These are phyloP conservation scores for Dicentrarchus labrax DNA, from an alignment of 2,113 vertebrate genomes.

Conservation along the genomic window DNA sequence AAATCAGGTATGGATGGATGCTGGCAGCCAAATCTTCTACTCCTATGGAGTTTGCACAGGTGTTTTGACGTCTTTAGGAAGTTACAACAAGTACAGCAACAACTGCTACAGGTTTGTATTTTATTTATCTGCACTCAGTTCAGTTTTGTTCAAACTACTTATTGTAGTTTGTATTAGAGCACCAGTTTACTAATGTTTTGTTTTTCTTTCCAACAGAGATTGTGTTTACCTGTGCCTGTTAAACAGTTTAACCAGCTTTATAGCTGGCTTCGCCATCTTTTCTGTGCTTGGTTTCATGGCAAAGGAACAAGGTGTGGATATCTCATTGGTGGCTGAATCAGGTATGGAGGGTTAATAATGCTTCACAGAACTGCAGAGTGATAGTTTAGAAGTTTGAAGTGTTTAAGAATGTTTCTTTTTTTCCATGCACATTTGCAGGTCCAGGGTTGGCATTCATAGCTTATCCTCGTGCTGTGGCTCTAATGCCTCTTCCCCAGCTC, in stretches of 20 bases:
- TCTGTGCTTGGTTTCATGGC: slow-evolving; percentile 94
- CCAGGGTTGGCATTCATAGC: slow-evolving; percentile 86
- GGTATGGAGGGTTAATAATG: slow-evolving; percentile 75
- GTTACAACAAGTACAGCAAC: slow-evolving; percentile 86
- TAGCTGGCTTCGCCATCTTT: slow-evolving; percentile 95
- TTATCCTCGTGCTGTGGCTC: slow-evolving; percentile 84
- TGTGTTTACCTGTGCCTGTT: slow-evolving; percentile 91
- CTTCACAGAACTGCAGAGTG: neutral
- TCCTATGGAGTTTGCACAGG: slow-evolving; percentile 86
- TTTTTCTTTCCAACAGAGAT: slow-evolving; percentile 83
- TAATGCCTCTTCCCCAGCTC: slow-evolving; percentile 86
- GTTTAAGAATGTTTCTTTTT: neutral
- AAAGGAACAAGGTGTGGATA: slow-evolving; percentile 88
- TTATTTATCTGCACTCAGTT: neutral
- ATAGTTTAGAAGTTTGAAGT: neutral
- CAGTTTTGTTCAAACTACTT: neutral
- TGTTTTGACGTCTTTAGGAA: slow-evolving; percentile 83
- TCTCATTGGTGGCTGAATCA: slow-evolving; percentile 91
- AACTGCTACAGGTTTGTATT: slow-evolving; percentile 84
- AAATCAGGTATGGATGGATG: slow-evolving; percentile 87
- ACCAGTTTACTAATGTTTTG: neutral
- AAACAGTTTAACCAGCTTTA: slow-evolving; percentile 93
- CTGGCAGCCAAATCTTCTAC: slow-evolving; percentile 86
- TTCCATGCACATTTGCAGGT: slow-evolving; percentile 63
- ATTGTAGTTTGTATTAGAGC: neutral